phyloP scores from a whole-genome alignment of 2,113 vertebrate species.

The Sylvilagus bachmani region DNA sequence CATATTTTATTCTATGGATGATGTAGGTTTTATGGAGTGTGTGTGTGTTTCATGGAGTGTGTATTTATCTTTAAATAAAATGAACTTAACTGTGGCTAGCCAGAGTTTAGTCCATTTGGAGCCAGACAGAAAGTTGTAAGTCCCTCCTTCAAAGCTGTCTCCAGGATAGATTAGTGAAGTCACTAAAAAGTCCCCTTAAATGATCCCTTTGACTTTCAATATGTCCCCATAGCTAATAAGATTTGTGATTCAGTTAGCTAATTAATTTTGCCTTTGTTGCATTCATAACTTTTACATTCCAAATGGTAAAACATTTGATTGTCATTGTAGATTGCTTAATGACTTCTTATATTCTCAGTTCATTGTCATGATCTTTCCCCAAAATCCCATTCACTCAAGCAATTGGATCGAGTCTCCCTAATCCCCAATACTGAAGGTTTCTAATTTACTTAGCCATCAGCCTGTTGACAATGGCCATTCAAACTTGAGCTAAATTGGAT shows the following conservation, averaged over 20 bases:
- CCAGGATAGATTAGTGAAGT: not conserved
- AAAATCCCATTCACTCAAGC: not conserved
- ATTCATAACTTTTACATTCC: not conserved
- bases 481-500: not conserved
- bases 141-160: not conserved
- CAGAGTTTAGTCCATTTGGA: not conserved
- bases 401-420: not conserved
- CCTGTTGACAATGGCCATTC: not conserved
- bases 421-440: not conserved
- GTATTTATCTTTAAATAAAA: not conserved
- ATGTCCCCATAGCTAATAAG: not conserved
- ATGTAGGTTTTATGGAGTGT: not conserved
- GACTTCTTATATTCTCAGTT: not conserved
- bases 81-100: not conserved
- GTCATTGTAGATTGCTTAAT: slow-evolving; percentile 17
- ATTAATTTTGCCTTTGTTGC: slow-evolving; percentile 32
- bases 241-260: not conserved
- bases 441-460: not conserved
- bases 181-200: not conserved
- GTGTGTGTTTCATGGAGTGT: too few relatives aligned
- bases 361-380: not conserved
- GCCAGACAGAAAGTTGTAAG: not conserved
- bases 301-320: slow-evolving; percentile 15
- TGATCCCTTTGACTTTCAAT: not conserved
- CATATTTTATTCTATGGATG: not conserved